These are phyloP conservation scores for Lophochroa leadbeateri DNA, from an alignment of 2,113 vertebrate genomes.

Conservation along the genomic window DNA sequence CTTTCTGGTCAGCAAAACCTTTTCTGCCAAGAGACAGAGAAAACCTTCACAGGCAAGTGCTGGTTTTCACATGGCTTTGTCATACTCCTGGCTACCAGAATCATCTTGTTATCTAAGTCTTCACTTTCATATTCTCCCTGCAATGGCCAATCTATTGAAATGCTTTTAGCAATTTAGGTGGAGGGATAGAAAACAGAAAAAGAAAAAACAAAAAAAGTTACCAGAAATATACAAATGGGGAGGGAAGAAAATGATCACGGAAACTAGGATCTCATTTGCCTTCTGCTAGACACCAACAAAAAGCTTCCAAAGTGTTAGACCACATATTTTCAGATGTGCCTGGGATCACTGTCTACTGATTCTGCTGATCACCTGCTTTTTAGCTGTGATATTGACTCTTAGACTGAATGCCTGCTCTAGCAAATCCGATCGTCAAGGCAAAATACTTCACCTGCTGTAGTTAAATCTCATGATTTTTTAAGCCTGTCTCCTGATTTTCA, in stretches of 20 bases:
- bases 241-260: not conserved
- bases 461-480: conserved; percentile 59
- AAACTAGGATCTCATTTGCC: not conserved
- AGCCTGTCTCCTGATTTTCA: conserved; percentile 50
- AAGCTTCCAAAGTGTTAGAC: conserved; percentile 37
- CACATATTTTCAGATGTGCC: not conserved
- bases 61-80: not conserved
- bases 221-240: not conserved
- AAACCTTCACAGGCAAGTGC: not conserved
- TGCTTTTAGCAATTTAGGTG: not conserved
- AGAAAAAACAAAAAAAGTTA: not conserved
- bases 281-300: not conserved
- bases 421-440: not conserved
- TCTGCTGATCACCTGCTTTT: conserved; percentile 26
- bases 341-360: not conserved
- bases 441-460: conserved; percentile 36
- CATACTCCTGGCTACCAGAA: not conserved
- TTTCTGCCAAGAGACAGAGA: not conserved
- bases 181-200: not conserved
- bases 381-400: conserved; percentile 4
- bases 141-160: not conserved
- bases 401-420: not conserved
- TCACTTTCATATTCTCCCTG: not conserved
- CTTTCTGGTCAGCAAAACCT: not conserved
- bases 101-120: not conserved